Conservation (phyloP, 2,888 invertebrate genomes). For the Nemotelus nigrinus region DNA sequence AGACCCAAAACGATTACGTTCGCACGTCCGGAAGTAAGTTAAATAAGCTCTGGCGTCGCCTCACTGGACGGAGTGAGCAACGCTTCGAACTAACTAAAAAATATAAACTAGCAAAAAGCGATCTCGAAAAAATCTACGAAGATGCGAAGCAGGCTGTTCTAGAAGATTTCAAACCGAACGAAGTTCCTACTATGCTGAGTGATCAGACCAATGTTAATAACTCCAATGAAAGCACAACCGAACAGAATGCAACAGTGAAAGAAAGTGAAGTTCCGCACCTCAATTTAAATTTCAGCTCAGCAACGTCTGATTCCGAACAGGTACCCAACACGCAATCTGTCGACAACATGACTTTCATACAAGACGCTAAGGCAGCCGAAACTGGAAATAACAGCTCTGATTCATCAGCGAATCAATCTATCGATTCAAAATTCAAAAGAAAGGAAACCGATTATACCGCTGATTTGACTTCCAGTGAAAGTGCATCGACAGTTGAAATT, state of each 20-base stretch:
- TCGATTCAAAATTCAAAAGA: background rate
- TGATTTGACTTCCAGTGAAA: constrained; percentile 36
- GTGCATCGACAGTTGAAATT: background rate
- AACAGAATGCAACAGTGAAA: background rate
- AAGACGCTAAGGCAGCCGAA: background rate
- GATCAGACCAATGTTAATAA: constrained; percentile 31
- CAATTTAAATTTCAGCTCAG: constrained; percentile 57
- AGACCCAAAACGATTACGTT: constrained; percentile 53
- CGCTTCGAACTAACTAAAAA: constrained; percentile 62
- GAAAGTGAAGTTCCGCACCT: constrained; percentile 54
- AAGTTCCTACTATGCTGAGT: constrained; percentile 18
- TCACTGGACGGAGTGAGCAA: constrained; percentile 63
- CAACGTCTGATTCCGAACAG: constrained; percentile 53
- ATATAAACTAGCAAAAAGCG: constrained; percentile 63
- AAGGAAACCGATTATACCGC: constrained; percentile 42
- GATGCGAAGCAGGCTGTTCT: constrained; percentile 61
- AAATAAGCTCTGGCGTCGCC: constrained; percentile 65
- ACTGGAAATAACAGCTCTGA: background rate
- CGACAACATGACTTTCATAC: background rate
- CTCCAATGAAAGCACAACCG: constrained; percentile 1
- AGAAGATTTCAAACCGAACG: constrained; percentile 55
- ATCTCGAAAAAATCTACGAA: constrained; percentile 64
- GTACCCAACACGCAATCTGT: background rate
- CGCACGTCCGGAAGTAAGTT: constrained; percentile 61
- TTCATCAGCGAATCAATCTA: too few species aligned